Evolutionary conservation across 2,797 vertebrate genomes (phyloP).

Genomic region (Hemibagrus guttatus): DNA sequence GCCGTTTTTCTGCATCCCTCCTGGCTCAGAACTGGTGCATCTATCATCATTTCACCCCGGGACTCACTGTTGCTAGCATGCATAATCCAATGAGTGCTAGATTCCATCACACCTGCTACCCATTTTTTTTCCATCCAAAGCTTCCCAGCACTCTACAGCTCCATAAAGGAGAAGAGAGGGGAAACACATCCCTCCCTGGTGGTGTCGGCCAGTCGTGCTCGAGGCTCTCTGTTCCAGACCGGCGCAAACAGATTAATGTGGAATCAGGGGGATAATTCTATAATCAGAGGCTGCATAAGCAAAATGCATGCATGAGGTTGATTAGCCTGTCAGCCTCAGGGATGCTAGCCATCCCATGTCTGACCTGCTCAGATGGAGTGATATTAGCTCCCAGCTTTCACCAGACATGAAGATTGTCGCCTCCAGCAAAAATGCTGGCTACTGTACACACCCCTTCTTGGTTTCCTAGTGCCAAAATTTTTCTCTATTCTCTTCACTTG

Average conservation of each 20-base stretch:
- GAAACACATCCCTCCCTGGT: slow-evolving; percentile 56
- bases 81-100: slow-evolving; percentile 67
- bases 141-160: slow-evolving; percentile 35
- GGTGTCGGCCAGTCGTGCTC: slow-evolving; percentile 15
- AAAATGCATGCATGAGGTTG: slow-evolving; percentile 40
- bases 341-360: slow-evolving; percentile 33
- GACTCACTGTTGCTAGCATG: slow-evolving; percentile 61
- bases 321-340: slow-evolving; percentile 52
- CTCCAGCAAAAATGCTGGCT: slow-evolving; percentile 38
- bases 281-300: slow-evolving; percentile 49
- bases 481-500: not conserved
- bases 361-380: slow-evolving; percentile 34
- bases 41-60: slow-evolving; percentile 56
- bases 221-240: slow-evolving; percentile 34
- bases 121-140: slow-evolving; percentile 41
- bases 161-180: slow-evolving; percentile 58
- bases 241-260: slow-evolving; percentile 47
- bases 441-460: slow-evolving; percentile 34
- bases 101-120: slow-evolving; percentile 75
- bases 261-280: slow-evolving; percentile 52
- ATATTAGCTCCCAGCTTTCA: slow-evolving; percentile 1
- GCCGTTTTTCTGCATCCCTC: slow-evolving; percentile 37
- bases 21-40: slow-evolving; percentile 46
- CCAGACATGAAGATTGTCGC: slow-evolving; percentile 29
- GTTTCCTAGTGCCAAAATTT: not conserved